These are phyloP conservation scores for Zaprionus nigranus DNA, from an alignment of 1,140 invertebrate genomes.

Conservation along the genomic window DNA sequence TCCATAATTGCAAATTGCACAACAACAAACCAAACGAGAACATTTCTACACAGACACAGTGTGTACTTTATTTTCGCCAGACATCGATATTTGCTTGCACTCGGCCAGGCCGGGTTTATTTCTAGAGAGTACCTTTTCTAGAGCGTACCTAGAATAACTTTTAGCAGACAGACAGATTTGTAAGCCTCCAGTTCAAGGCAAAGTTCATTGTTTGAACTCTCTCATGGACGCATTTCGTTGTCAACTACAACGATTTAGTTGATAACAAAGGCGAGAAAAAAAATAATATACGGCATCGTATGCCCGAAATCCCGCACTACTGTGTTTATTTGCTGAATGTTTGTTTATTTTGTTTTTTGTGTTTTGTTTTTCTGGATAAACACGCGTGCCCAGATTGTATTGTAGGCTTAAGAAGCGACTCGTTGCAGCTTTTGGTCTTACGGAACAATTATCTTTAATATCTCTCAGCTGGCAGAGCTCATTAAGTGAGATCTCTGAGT, in stretches of 20 bases:
- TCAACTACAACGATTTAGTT: slow-evolving; percentile 24
- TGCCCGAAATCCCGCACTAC: slow-evolving; percentile 27
- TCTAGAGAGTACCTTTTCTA: neutral
- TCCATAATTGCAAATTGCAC: slow-evolving; percentile 47
- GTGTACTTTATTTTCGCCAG: neutral
- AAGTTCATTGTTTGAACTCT: slow-evolving; percentile 21
- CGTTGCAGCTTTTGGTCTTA: slow-evolving; percentile 17
- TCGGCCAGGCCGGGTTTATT: neutral
- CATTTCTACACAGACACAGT: neutral
- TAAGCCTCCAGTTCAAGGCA: slow-evolving; percentile 12
- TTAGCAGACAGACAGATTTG: neutral
- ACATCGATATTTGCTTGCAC: slow-evolving; percentile 20
- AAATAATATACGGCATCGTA: slow-evolving; percentile 18
- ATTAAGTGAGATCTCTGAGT: slow-evolving; percentile 6
- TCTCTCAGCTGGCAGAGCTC: slow-evolving; percentile 1
- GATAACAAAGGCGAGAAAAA: slow-evolving; percentile 23
- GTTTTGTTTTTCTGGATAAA: slow-evolving; percentile 27
- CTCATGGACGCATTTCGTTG: slow-evolving; percentile 27
- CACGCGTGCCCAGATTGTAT: slow-evolving; percentile 25
- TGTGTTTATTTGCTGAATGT: slow-evolving; percentile 26
- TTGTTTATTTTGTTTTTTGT: slow-evolving; percentile 26
- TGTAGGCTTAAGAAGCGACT: slow-evolving; percentile 13
- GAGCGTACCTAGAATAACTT: neutral
- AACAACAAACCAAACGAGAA: slow-evolving; percentile 19
- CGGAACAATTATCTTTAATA: slow-evolving; percentile 19